Conservation (phyloP, 2,888 invertebrate genomes). For the Eurytoma californica region DNA sequence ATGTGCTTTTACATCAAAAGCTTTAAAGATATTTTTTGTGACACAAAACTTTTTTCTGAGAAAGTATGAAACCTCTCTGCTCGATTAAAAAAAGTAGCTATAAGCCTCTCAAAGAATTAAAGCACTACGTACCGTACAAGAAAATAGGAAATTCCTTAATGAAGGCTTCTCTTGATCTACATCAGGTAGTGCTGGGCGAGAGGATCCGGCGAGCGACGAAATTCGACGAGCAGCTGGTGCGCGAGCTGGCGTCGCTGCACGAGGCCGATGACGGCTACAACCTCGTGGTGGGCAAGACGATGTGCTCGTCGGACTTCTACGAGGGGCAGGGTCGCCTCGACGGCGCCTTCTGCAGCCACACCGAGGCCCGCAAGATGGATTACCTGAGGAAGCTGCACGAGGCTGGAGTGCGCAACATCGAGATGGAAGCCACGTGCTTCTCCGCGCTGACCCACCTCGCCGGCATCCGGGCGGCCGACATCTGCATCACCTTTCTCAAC, state of each 20-base stretch:
- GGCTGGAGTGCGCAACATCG: conserved; percentile 91
- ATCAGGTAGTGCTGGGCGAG: conserved; percentile 87
- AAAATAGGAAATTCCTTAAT: too few relatives aligned
- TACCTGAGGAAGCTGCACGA: conserved; percentile 85
- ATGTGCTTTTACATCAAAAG: too few relatives aligned
- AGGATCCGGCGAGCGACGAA: conserved; percentile 85
- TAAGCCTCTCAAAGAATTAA: too few relatives aligned
- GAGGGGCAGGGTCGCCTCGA: conserved; percentile 96
- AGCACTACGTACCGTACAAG: too few relatives aligned
- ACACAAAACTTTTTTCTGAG: too few relatives aligned
- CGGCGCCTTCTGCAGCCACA: conserved; percentile 95
- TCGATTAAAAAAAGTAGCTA: too few relatives aligned
- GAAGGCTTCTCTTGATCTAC: too few relatives aligned
- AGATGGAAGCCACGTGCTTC: conserved; percentile 95
- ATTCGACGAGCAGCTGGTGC: conserved; percentile 85
- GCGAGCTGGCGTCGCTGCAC: conserved; percentile 84
- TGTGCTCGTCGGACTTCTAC: conserved; percentile 97
- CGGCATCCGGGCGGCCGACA: conserved; percentile 90
- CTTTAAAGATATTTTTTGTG: too few relatives aligned
- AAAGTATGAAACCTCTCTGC: too few relatives aligned
- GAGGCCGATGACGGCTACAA: conserved; percentile 84
- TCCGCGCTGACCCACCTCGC: conserved; percentile 93
- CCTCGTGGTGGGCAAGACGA: conserved; percentile 89
- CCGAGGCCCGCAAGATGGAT: conserved; percentile 87
- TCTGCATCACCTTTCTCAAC: conserved; percentile 93